phyloP scores from a whole-genome alignment of 1,140 invertebrate species.

The roundworm (Caenorhabditis elegans) region WBcel235 BX284605.5:10305501-10306000 shows the following conservation, averaged over 20 bases:
- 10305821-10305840: constrained; percentile 46
- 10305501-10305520: too few species aligned
- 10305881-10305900: constrained; percentile 41
- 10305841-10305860: constrained; percentile 21
- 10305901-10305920: constrained; percentile 34
- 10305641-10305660: constrained; percentile 48
- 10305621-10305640: constrained; percentile 36
- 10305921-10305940: constrained; percentile 36
- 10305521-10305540: too few species aligned
- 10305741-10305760: background rate
- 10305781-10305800: constrained; percentile 47
- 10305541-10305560: too few species aligned
- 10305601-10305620: constrained; percentile 49
- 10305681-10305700: constrained; percentile 38
- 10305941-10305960: constrained; percentile 43
- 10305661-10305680: constrained; percentile 40
- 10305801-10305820: constrained; percentile 39
- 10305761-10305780: constrained; percentile 39
- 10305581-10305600: constrained; percentile 49
- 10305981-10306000: constrained; percentile 34
- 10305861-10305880: constrained; percentile 44
- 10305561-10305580: constrained; percentile 46
- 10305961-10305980: constrained; percentile 40
- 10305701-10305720: constrained; percentile 43
- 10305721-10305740: background rate